Evolutionary conservation across 2,113 vertebrate genomes (phyloP).

Genomic region (Pseudorasbora parva): DNA sequence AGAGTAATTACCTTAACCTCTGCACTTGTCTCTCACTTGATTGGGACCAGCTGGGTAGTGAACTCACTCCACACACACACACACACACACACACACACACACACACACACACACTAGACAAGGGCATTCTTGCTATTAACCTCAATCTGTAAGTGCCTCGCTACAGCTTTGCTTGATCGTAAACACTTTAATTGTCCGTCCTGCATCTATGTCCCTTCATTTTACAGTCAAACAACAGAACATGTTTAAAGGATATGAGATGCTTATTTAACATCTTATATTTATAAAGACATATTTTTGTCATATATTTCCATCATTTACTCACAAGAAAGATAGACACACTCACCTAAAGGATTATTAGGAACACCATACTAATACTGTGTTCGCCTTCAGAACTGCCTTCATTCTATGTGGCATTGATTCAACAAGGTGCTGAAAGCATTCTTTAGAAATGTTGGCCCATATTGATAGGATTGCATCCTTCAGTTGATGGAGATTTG

Average conservation of each 20-base stretch:
- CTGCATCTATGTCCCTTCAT: slow-evolving; percentile 17
- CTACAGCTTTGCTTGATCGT: slow-evolving; percentile 28
- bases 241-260: neutral
- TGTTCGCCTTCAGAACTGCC: no score
- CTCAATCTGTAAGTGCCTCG: slow-evolving; percentile 26
- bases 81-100: neutral
- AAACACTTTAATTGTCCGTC: slow-evolving; percentile 33
- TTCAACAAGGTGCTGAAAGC: no score
- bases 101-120: slow-evolving; percentile 27
- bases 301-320: neutral
- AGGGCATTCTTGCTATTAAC: slow-evolving; percentile 30
- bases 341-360: no score
- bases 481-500: no score
- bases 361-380: no score
- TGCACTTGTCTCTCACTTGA: slow-evolving; percentile 38
- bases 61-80: slow-evolving; percentile 9
- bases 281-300: neutral
- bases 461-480: no score
- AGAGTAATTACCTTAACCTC: slow-evolving; percentile 55
- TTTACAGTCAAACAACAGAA: neutral
- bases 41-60: slow-evolving; percentile 37
- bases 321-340: no score
- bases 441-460: no score
- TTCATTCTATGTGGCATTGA: no score
- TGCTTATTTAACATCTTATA: neutral